Base-by-base conservation (phyloP, 2,888 invertebrate species). In the Cosmorhoe ocellata region DNA sequence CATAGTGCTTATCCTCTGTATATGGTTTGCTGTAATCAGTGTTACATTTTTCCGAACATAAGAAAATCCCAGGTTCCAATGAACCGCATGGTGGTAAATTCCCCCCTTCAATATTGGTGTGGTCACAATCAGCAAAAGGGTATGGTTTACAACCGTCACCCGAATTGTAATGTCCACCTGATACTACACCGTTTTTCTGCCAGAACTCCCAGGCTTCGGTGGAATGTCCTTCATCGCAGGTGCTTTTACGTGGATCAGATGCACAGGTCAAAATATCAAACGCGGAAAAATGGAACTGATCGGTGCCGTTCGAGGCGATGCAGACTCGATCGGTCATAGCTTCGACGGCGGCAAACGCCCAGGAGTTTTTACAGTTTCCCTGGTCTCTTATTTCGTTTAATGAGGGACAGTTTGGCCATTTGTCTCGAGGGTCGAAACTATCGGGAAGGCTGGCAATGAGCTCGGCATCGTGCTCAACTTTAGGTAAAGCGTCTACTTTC, bases 341-440 rank as follows among this genome's bases (percentile, higher is more conserved):
- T 81, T 96, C 97, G 0, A 96, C 97, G 5, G 97, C 97, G 26
- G 96, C 97, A 78, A 97, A 96, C 2, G 97, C 97, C 97, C 97
- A 98, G 84, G 98, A 98, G 31, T 97, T 97, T 18, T 98, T 98
- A 76, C 98, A 98, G n/a, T 95, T 94, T 8, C 96, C 96, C 61
- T 97, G 97, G 82, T 97, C 96, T 61, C 97, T 91, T 51, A 97
- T 93, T 85, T 96, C 95, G 41, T 91, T 91, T 64, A 98, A 93
- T 6, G 97, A 96, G 0, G 96, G 96, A 72, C 98, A 98, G 67
- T 96, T 74, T 0, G 96, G 93, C 97, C 97, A 98, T 51, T 95
- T 89, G 43, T 91, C 86, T 26, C 97, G 91, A 0, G 97, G 84
- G 86, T 98, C 97, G 76, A 98, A 98, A 66, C 92, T 91, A 12